Percentiles rank a stretch among this genome's conserved stretches.
phyloP scores from a whole-genome alignment of 2,797 vertebrate genomes.

The Micropoecilia bifurca region DNA sequence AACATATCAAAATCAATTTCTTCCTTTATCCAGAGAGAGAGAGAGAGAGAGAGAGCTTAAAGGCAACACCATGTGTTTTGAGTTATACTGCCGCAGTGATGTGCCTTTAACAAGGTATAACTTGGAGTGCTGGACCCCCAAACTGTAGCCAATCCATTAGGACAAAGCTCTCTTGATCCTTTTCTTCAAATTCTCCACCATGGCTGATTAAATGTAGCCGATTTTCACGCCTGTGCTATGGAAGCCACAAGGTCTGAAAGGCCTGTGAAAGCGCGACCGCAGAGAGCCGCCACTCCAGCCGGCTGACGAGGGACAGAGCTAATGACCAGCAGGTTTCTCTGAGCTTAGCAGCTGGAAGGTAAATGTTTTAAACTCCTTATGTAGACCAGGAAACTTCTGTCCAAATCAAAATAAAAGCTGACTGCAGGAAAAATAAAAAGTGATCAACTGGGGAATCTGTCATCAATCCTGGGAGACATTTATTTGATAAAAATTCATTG shows the following conservation, averaged over 20 bases:
- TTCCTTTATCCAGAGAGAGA: background rate
- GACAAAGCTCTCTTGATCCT: slow-evolving; percentile 78
- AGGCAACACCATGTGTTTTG: slow-evolving; percentile 71
- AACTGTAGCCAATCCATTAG: slow-evolving; percentile 83
- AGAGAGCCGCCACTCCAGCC: slow-evolving; percentile 59
- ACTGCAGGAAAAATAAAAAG: background rate
- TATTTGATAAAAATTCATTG: background rate
- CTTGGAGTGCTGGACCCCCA: slow-evolving; percentile 59
- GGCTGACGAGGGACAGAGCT: slow-evolving; percentile 44
- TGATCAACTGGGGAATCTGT: background rate
- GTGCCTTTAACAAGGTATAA: slow-evolving; percentile 73
- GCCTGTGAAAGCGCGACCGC: slow-evolving; percentile 63
- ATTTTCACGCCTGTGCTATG: slow-evolving; percentile 76
- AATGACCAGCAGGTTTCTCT: slow-evolving; percentile 45
- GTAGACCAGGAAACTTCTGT: background rate
- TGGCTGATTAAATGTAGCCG: slow-evolving; percentile 81
- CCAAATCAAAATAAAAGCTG: background rate
- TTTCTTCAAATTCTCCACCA: slow-evolving; percentile 74
- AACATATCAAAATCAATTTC: slow-evolving; percentile 16
- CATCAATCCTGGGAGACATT: background rate
- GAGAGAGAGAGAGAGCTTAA: slow-evolving; percentile 23
- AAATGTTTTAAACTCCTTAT: background rate
- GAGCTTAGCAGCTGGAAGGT: slow-evolving; percentile 9
- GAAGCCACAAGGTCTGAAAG: slow-evolving; percentile 69
- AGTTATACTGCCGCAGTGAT: slow-evolving; percentile 71